Conservation (phyloP, 2,797 vertebrate species). For the Halcyon badia region DNA sequence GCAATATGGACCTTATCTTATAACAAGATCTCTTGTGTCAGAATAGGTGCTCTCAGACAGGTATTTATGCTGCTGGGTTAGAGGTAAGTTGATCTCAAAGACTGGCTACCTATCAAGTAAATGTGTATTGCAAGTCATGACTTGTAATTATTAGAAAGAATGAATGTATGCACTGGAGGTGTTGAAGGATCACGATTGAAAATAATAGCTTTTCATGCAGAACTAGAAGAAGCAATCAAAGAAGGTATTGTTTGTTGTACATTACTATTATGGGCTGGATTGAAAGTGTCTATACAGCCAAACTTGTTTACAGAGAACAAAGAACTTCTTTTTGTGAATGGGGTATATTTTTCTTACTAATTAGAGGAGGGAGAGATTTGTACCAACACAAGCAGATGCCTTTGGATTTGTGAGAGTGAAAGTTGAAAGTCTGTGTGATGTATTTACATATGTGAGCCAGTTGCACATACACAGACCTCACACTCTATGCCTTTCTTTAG, state of each 20-base stretch:
- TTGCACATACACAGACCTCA: neutral
- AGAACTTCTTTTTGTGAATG: slow-evolving; percentile 1
- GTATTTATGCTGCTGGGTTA: neutral
- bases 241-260: slow-evolving; percentile 17
- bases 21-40: neutral
- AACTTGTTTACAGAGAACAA: neutral
- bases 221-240: slow-evolving; percentile 2
- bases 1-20: neutral
- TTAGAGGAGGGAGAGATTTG: neutral
- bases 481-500: neutral
- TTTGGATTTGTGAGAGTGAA: neutral
- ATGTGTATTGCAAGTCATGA: neutral
- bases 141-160: slow-evolving; percentile 15
- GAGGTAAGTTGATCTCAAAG: neutral
- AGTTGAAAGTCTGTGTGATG: neutral
- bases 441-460: neutral
- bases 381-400: neutral
- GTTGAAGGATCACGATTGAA: slow-evolving; percentile 4
- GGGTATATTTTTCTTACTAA: neutral
- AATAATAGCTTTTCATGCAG: neutral
- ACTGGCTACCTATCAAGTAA: neutral
- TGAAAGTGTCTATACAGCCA: neutral
- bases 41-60: neutral
- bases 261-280: neutral
- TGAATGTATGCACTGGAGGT: neutral